Evolutionary conservation across 2,797 vertebrate species (phyloP), one percentile per base, ranked within the genome.

Genomic region (Pterois miles): DNA sequence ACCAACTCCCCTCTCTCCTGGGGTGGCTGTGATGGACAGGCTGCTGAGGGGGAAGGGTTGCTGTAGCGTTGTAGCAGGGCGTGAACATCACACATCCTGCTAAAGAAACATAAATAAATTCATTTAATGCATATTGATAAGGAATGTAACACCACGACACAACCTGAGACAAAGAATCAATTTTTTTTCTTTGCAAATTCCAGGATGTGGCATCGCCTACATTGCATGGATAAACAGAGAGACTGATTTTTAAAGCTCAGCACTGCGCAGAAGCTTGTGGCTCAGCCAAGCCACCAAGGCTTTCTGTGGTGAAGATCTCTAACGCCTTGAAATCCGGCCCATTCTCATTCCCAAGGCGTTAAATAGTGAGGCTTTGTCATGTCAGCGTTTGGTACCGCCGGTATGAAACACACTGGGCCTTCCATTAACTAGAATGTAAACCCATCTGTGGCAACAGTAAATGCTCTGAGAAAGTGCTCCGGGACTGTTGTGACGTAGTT

Each of bases 281-380:
- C 84, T 82, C 88, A 83, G 87, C 85, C 84, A 86, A 93, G 86
- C 82, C 87, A 90, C 86, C 85, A 75, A 85, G 78, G 73, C 78
- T 86, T 90, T 90, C 91, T 73, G 89, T 83, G 82, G 90, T 46
- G 90, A 89, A 73, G 68, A 87, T 90, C 78, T 89, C 68, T 81
- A 67, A 86, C 20, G 71, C 85, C 85, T 88, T 72, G 76, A 90
- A 84, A 88, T 90, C 88, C 86, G 20, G 43, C 43, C 43, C 43
- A 18, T 46, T 46, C 43, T 46, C 43, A 46, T 46, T 46, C 18
- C 43, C 18, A 1, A 18, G 43, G 43, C 43, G 43, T 46, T 46
- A 46, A 46, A 46, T 46, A 46, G 18, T 8, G 43, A 46, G 43
- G 43, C 43, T 46, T 46, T 20, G 8, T 46, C 43, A 46, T 46